Evolutionary conservation across 2,888 invertebrate genomes (phyloP), one percentile per base, ranked within the genome.

Genomic region (Clanis bilineata): DNA sequence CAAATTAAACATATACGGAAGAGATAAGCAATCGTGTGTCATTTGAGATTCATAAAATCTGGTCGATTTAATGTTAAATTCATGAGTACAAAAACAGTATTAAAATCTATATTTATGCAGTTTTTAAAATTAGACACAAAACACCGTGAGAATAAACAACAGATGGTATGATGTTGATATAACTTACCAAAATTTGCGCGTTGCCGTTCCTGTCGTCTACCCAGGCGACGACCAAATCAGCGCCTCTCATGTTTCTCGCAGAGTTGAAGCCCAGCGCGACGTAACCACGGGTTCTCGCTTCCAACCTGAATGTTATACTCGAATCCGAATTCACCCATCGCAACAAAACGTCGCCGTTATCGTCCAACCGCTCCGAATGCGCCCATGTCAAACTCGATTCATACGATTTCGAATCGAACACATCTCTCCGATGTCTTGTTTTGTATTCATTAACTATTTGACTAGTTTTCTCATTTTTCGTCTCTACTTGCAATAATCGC

Each of bases 221-320:
- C 97, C 98, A 98, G 63, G 96, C 97, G 80, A 98, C 95, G 70
- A 97, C 95, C 89, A 98, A 95, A 93, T 98, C 98, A 62, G 97
- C 95, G 54, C 96, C 96, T 77, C 94, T 93, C 94, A 96, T 95
- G 69, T 95, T 94, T 65, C 96, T 96, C 79, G 95, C 95, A 60
- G 94, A 94, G 69, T 97, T 97, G 85, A 98, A 96, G 62, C 98
- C 98, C 74, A 98, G 94, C 44, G 96, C 97, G 66, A 98, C 95
- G 86, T 97, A 98, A 70, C 98, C 98, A 75, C 94, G 93, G 64
- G 97, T 97, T 87, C 94, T 94, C 80, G 96, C 97, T 88, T 96
- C 96, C 80, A 97, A 93, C 83, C 96, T 95, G 84, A 97, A 96
- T 72, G 95, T 96, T 77, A 97, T 95, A 85, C 96, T 96, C 80